These are phyloP conservation scores for Tachysurus fulvidraco DNA, from an alignment of 2,113 vertebrate species.

Conservation along the genomic window DNA sequence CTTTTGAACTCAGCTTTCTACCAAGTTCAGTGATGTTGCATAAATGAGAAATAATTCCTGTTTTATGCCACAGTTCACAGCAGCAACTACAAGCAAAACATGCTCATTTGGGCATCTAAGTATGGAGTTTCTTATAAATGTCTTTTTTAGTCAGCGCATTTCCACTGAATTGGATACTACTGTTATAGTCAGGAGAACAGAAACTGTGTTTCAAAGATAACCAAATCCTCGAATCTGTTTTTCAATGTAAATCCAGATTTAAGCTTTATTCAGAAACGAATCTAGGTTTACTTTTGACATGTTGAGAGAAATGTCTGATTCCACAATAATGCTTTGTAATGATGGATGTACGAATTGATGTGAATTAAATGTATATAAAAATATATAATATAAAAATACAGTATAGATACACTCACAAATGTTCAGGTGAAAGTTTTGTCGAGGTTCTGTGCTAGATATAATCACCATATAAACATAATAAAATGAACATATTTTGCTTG, in stretches of 20 bases:
- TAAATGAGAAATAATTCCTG: neutral
- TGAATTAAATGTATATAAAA: too few species aligned
- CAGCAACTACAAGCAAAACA: neutral
- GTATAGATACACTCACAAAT: neutral
- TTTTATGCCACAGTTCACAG: neutral
- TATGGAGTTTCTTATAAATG: neutral
- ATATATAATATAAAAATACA: neutral
- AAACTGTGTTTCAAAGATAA: neutral
- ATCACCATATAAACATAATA: neutral
- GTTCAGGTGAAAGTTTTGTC: neutral
- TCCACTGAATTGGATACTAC: neutral
- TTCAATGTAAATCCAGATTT: neutral
- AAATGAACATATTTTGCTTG: neutral
- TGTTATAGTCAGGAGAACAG: neutral
- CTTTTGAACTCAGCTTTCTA: neutral
- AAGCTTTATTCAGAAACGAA: neutral
- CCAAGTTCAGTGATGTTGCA: neutral
- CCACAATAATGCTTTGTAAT: neutral
- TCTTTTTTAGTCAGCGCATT: neutral
- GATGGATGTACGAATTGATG: neutral
- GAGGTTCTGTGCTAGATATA: neutral
- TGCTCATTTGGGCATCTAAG: neutral
- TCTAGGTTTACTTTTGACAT: neutral
- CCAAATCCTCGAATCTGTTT: neutral
- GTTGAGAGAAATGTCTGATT: neutral